Percentiles rank a stretch among this genome's conserved stretches.
Evolutionary conservation across 2,888 invertebrate species (phyloP).

Genomic region (Salticus scenicus): DNA sequence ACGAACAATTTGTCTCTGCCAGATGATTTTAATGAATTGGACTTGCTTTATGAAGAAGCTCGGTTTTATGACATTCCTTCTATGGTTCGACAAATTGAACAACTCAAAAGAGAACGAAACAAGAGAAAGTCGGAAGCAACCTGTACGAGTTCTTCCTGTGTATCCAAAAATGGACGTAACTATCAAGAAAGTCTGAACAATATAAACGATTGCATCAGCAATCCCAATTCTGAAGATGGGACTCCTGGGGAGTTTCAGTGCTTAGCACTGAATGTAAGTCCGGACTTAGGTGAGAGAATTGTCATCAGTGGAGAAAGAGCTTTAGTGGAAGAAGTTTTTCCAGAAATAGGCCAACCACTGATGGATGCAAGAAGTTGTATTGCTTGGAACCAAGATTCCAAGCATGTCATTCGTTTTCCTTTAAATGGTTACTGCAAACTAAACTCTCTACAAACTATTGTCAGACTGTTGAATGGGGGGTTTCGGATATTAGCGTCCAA

Average conservation of each 20-base stretch:
- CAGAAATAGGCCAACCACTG: constrained; percentile 82
- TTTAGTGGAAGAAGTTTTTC: constrained; percentile 83
- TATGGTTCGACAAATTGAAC: constrained; percentile 75
- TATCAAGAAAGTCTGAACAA: constrained; percentile 55
- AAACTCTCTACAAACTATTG: constrained; percentile 91
- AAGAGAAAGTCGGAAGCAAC: constrained; percentile 51
- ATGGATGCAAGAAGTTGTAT: constrained; percentile 87
- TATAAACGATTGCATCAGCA: constrained; percentile 49
- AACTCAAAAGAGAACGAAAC: constrained; percentile 64
- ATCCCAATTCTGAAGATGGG: constrained; percentile 33
- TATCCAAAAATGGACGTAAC: constrained; percentile 50
- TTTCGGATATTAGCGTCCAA: constrained; percentile 88
- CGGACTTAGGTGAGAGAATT: constrained; percentile 86
- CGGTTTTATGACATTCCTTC: constrained; percentile 88
- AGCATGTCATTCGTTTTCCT: constrained; percentile 89
- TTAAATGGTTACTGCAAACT: constrained; percentile 91
- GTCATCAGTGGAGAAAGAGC: constrained; percentile 87
- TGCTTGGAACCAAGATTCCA: constrained; percentile 87
- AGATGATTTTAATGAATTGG: constrained; percentile 88
- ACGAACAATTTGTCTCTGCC: constrained; percentile 91
- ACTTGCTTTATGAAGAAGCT: constrained; percentile 92
- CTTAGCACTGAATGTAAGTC: constrained; percentile 86
- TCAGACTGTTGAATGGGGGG: constrained; percentile 85
- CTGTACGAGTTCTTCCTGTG: constrained; percentile 30
- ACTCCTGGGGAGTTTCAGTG: constrained; percentile 81